Evolutionary conservation across 2,113 vertebrate genomes (phyloP), one percentile per base, ranked within the genome.

Genomic region (Corvus hawaiiensis): DNA sequence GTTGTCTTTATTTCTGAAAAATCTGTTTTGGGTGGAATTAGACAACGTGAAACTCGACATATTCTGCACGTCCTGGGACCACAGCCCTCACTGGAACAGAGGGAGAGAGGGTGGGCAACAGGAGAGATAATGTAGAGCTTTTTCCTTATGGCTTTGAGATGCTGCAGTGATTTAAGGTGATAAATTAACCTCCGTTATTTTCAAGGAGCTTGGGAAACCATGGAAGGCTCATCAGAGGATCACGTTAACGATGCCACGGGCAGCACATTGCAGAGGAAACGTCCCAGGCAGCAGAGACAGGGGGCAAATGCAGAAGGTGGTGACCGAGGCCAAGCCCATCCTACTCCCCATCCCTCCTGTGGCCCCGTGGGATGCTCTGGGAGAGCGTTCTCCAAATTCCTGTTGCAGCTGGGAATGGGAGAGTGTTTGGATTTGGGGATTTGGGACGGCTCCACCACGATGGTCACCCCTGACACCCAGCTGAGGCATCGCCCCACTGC

Each of bases 1-100:
- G 83, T 97, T 97, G 89, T 96, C 96, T 96, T 97, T 97, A 93
- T 88, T 96, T 96, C 78, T 96, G 95, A 97, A 97, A 97, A 96
- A 96, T 96, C 63, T 90, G 64, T 56, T 84, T 48, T 69, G 48
- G 63, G 55, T 46, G 87, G 87, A 95, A 90, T 93, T 81, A 87
- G 72, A 69, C 69, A 80, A 76, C 5, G 7, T 37, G 68, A 89
- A 89, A 51, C 63, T 90, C 18, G 2, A 41, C 23, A 27, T 30
- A 37, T 62, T 62, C 56, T 51, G 51, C 67, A 66, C 0, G 1
- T 87, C 77, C 56, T 63, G 19, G 78, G 75, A 84, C 93, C 41
- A 13, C 26, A 87, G 39, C 9, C n/a, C 78, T 84, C 59, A 48
- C 66, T 54, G 62, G 84, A 54, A 52, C 23, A 76, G 58, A 79